Evolutionary conservation across 1,140 invertebrate genomes (phyloP).

Genomic region (Frieseomelitta varia): DNA sequence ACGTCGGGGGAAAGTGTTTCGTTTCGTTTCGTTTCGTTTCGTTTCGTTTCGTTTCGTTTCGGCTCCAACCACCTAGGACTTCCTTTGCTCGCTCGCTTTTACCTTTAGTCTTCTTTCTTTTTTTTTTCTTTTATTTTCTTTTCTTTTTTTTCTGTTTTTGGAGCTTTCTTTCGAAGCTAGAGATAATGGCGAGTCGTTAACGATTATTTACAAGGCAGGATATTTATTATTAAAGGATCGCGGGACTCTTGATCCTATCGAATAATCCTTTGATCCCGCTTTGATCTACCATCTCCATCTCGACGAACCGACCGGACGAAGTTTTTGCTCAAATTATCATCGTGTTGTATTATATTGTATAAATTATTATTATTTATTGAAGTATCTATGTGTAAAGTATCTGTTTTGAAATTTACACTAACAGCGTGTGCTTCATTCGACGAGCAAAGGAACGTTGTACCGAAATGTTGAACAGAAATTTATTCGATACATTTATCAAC

Average conservation of each 20-base stretch:
- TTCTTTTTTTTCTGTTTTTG: too few species aligned
- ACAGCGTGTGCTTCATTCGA: too few species aligned
- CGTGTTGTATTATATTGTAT: too few species aligned
- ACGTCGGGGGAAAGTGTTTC: constrained; percentile 73
- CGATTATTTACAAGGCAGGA: constrained; percentile 45
- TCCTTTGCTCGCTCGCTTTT: background rate
- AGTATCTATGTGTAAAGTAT: too few species aligned
- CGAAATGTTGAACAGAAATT: background rate
- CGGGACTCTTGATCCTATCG: background rate
- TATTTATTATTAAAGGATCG: constrained; percentile 32
- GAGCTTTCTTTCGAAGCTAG: background rate
- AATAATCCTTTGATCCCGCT: background rate
- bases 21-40: constrained; percentile 28
- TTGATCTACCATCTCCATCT: background rate
- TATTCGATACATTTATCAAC: background rate
- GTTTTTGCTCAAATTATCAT: constrained; percentile 22
- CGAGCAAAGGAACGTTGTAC: too few species aligned
- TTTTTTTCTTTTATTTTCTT: background rate
- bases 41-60: constrained; percentile 11
- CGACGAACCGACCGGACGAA: background rate
- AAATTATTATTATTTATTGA: too few species aligned
- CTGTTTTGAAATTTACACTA: too few species aligned
- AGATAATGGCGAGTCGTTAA: constrained; percentile 40
- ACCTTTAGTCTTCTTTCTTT: background rate
- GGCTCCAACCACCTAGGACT: constrained; percentile 8